phyloP scores from a whole-genome alignment of 1,140 invertebrate genomes.

The Drosophila serrata region DNA sequence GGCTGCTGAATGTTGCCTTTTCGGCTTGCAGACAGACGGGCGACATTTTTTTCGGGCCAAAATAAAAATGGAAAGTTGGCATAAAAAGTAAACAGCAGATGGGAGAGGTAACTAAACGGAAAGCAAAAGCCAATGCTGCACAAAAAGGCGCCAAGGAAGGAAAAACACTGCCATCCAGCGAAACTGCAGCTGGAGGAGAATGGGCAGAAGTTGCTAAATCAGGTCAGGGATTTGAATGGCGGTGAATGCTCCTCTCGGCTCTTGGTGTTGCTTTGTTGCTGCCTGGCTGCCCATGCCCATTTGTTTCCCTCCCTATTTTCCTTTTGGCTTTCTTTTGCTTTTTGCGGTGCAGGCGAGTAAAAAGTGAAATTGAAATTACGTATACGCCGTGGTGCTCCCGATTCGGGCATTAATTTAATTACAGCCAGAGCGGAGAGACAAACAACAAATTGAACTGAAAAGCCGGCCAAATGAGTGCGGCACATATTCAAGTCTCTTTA shows the following conservation, averaged over 20 bases:
- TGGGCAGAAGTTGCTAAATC: conserved; percentile 64
- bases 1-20: conserved; percentile 47
- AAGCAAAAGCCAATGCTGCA: conserved; percentile 70
- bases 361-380: conserved; percentile 75
- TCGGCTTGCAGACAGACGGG: conserved; percentile 56
- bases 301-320: conserved; percentile 17
- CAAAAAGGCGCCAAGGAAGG: conserved; percentile 8
- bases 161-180: conserved; percentile 25
- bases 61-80: conserved; percentile 81
- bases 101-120: conserved; percentile 73
- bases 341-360: conserved; percentile 16
- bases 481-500: conserved; percentile 49
- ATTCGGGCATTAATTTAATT: conserved; percentile 79
- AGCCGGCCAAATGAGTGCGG: conserved; percentile 57
- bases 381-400: conserved; percentile 57
- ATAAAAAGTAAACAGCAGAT: conserved; percentile 72
- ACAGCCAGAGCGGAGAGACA: conserved; percentile 41
- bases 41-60: conserved; percentile 63
- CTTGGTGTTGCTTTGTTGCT: conserved; percentile 38
- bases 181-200: conserved; percentile 34
- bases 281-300: conserved; percentile 6
- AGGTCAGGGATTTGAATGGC: conserved; percentile 76
- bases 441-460: conserved; percentile 67
- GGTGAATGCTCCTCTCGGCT: conserved; percentile 38
- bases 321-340: conserved; percentile 14